Base-by-base conservation (phyloP, 1,140 invertebrate genomes). In the Drosophila mauritiana region DNA sequence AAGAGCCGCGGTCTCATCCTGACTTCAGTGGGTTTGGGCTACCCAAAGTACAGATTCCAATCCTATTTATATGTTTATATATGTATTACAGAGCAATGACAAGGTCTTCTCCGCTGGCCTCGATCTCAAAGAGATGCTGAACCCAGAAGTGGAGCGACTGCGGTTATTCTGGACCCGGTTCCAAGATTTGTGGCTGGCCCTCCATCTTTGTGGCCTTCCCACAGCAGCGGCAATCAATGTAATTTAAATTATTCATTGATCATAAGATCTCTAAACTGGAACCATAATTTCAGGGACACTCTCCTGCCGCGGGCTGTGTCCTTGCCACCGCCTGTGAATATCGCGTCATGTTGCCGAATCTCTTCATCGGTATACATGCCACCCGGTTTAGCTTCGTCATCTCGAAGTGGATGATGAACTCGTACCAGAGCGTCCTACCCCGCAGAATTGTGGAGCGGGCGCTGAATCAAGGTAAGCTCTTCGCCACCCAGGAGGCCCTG, bases 121-220 rank as follows among this genome's bases (percentile, higher is more conserved):
- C n/a, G 97, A 98, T 83, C 96, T 98, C 12, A 94, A 95, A 92
- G 97, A 98, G 93, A 95, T 98, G 95, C 96, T 97, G 80, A 95
- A 97, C 85, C 95, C 96, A 0, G 94, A 97, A 57, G 79, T 93
- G 40, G 94, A 96, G 42, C 94, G 96, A 77, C 90, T 95, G 0
- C 93, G 93, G 65, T 89, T 94, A 57, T 98, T 97, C 89, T 98
- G 97, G 97, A 93, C 92, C 7, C 93, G 94, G 0, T 92, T 97
- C 2, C 97, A 98, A 92, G 95, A 97, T 48, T 93, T 95, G 43
- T 98, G 96, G 96, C 80, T 97, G 2, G 95, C 95, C 73, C 92
- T 98, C 13, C 97, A 96, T 92, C 94, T 95, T 7, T 93, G 95
- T 15, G 92, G 92, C 43, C 94, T 95, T 70, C 94, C 95, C 36